Evolutionary conservation across 1,140 invertebrate species (phyloP), one percentile per base, ranked within the genome.

Genomic region (Diachasma alloeum): DNA sequence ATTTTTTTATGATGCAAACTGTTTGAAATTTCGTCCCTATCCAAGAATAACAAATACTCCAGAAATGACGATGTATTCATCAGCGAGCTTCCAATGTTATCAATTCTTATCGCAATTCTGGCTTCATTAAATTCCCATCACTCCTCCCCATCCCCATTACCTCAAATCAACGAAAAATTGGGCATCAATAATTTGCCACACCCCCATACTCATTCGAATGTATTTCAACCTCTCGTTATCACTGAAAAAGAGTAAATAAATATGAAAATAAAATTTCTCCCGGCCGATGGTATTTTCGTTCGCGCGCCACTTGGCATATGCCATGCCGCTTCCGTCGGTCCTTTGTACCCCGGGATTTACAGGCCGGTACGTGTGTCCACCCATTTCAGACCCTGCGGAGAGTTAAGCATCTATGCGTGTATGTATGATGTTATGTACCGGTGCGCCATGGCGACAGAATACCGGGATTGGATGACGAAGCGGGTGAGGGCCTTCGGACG

Each of bases 381-480:
- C 22, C 59, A 36, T 70, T 42, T 70, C 36, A 46, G 36, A 70
- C 13, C 31, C 68, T 24, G 42, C 36, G n/a, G 22, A 70, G 37
- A 42, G 69, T n/a, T 44, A 24, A 17, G 46, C 19, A 26, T 72
- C 10, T 72, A 53, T 72, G 48, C 24, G 24, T 72, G 19, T 72
- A 44, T 42, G 19, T 71, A 44, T 6, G 2, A 2, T 44, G 59
- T 63, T 56, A 56, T 56, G 48, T 56, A 56, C 48, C 59, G 59
- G 24, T 63, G 59, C 22, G 24, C 31, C 0, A 70, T 68, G 68
- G 42, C 63, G 70, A 46, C 17, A 76, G 73, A 72, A 48, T 63
- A 44, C 70, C 76, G 66, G 48, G 74, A 70, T 59, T 72, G 80
- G 72, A 48, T 71, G 72, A 67, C 69, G 77, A 53, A 68, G 76